Conservation (phyloP, 2,888 invertebrate genomes). For the Pasiphila rectangulata region DNA sequence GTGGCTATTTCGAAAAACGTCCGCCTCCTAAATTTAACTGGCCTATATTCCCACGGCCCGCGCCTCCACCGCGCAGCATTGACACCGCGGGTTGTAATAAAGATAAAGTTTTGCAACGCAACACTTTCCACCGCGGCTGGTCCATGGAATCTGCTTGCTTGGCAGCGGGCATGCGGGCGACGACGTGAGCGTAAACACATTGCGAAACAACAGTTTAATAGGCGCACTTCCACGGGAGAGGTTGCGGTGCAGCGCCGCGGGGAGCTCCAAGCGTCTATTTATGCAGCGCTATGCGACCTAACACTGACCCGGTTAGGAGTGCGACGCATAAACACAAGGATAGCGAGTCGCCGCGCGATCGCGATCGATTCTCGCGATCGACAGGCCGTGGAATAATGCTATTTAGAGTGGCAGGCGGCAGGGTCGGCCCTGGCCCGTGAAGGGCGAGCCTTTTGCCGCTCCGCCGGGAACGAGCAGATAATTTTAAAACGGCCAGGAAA, state of each 20-base stretch:
- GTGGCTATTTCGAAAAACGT: constrained; percentile 45
- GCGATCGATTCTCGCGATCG: constrained; percentile 39
- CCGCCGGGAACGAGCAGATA: constrained; percentile 65
- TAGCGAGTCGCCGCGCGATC: constrained; percentile 44
- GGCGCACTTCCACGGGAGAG: constrained; percentile 45
- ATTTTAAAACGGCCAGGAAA: constrained; percentile 75
- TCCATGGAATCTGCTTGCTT: constrained; percentile 59
- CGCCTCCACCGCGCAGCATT: constrained; percentile 44
- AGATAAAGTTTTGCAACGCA: constrained; percentile 56
- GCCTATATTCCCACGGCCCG: constrained; percentile 65
- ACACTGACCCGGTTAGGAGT: constrained; percentile 76
- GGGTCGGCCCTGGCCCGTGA: constrained; percentile 68
- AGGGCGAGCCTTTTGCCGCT: constrained; percentile 71
- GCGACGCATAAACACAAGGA: constrained; percentile 71
- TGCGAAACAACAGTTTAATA: constrained; percentile 58
- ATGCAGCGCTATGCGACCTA: constrained; percentile 76
- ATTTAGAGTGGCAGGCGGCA: constrained; percentile 52
- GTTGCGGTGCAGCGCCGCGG: constrained; percentile 37
- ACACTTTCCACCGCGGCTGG: constrained; percentile 14
- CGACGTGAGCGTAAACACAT: constrained; percentile 56
- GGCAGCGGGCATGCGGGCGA: constrained; percentile 48
- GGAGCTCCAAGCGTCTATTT: constrained; percentile 62
- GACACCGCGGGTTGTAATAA: constrained; percentile 45
- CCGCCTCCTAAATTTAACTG: constrained; percentile 56
- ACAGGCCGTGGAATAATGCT: constrained; percentile 48